Evolutionary conservation across 2,797 vertebrate genomes (phyloP), one percentile per base, ranked within the genome.

Genomic region (Lateolabrax maculatus): DNA sequence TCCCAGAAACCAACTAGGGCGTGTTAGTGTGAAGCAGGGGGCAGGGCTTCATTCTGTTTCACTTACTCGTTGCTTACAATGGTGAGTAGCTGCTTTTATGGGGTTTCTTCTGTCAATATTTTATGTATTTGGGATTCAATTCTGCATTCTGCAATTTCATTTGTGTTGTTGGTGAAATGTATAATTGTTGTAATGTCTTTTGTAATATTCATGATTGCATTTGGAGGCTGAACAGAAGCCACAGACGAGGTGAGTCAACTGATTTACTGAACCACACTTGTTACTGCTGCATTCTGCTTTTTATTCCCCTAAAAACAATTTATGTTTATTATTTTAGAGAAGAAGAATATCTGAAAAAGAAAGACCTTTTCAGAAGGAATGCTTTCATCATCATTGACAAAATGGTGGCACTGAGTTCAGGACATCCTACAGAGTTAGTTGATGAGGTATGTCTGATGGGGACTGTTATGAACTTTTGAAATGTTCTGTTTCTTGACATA

Each of bases 391-490:
- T 87, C 13, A 83, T 90, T 27, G 0, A 0, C 0, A 0, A 49
- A 75, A 86, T 86, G 84, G 0, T 60, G 18, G 0, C 6, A 0
- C 0, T 73, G 49, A 29, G 5, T n/a, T 0, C 2, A 25, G 9
- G 3, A 25, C 9, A 37, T 7, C 37, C 37, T 10, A 48, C 36
- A 0, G 0, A 0, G 2, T 71, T 84, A 5, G 46, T 89, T 41
- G 84, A 86, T 36, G 87, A 89, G 82, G 87, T 89, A 48, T 6
- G 77, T 57, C 21, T 79, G n/a, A 60, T 4, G 1, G 6, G 5
- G 23, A n/a, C 8, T 23, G 25, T 39, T 11, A 18, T 6, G 9
- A 7, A 21, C 13, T 12, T 51, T 23, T 39, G 13, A 64, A 39
- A 21, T 48, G 0, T 37, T 44, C 9, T 7, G 10, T 34, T 61